These are phyloP conservation scores for Orthochromis malagaraziensis DNA, from an alignment of 2,113 vertebrate genomes.

Conservation along the genomic window DNA sequence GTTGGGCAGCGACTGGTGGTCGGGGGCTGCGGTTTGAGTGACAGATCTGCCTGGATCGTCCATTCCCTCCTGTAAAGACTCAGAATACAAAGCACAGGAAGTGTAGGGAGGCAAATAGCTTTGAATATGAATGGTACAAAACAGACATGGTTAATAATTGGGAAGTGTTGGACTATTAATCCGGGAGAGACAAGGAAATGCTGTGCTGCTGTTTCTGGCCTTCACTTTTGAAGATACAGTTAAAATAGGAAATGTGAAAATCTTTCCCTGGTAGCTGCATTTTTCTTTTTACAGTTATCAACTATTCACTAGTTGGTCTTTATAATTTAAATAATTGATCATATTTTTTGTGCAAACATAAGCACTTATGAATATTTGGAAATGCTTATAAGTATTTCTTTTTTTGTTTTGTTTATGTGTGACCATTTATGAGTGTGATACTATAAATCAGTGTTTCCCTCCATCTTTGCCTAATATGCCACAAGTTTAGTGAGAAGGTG, in stretches of 20 bases:
- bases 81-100: slow-evolving; percentile 69
- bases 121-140: slow-evolving; percentile 60
- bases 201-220: neutral
- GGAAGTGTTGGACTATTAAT: slow-evolving; percentile 61
- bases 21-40: slow-evolving; percentile 41
- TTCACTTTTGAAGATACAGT: neutral
- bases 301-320: neutral
- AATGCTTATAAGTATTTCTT: neutral
- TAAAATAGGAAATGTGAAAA: neutral
- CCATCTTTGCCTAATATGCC: slow-evolving; percentile 34
- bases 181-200: slow-evolving; percentile 9
- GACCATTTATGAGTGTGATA: neutral
- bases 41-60: slow-evolving; percentile 70
- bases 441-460: slow-evolving; percentile 10
- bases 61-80: slow-evolving; percentile 62
- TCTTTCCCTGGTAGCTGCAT: neutral
- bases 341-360: neutral
- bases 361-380: neutral
- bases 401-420: neutral
- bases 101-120: slow-evolving; percentile 49
- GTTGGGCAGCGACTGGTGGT: slow-evolving; percentile 24
- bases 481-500: slow-evolving; percentile 61
- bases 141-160: slow-evolving; percentile 70
- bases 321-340: neutral
- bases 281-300: neutral